These are phyloP conservation scores for Maconellicoccus hirsutus DNA, from an alignment of 1,140 invertebrate species.

Conservation along the genomic window DNA sequence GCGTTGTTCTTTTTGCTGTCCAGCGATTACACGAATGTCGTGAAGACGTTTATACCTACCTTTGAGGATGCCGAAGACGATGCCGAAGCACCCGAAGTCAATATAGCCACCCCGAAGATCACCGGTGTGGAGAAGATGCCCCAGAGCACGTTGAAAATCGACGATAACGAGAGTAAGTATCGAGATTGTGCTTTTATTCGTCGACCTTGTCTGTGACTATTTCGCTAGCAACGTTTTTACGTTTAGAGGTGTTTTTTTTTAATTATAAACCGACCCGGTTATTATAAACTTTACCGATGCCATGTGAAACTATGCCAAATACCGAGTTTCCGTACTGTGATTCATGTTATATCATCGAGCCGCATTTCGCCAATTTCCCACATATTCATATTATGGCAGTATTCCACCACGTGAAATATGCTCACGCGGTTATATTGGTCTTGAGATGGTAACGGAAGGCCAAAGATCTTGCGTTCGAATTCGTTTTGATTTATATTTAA, in stretches of 20 bases:
- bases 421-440: no score
- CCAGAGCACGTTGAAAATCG: background rate
- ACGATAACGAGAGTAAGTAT: background rate
- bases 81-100: background rate
- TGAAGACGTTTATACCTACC: conserved; percentile 17
- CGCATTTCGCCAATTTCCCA: no score
- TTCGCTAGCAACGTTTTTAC: no score
- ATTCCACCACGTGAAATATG: no score
- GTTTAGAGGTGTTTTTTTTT: no score
- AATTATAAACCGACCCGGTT: background rate
- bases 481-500: no score
- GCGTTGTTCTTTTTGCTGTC: conserved; percentile 28
- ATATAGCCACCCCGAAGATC: background rate
- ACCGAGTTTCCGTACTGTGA: no score
- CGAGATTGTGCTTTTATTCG: background rate
- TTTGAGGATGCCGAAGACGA: conserved; percentile 15
- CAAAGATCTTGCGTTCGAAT: no score
- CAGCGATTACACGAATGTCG: conserved; percentile 25
- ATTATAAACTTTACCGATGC: background rate
- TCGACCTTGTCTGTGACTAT: no score
- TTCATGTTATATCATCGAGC: no score
- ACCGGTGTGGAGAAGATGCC: background rate
- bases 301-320: conserved; percentile 2
- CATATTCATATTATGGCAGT: no score
- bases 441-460: no score